These are phyloP conservation scores for Aphis gossypii DNA, from an alignment of 1,140 invertebrate species.

Conservation along the genomic window DNA sequence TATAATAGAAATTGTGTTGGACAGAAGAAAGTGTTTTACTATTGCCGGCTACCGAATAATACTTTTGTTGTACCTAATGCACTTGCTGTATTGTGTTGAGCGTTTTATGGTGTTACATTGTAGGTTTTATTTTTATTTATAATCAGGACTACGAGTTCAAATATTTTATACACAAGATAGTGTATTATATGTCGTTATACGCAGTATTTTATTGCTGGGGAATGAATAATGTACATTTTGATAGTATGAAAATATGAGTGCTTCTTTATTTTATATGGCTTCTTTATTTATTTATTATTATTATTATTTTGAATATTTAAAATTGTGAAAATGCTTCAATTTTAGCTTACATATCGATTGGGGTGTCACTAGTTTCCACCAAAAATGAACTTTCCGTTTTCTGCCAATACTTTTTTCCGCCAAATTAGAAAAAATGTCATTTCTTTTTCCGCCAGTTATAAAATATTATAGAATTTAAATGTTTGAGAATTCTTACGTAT, in stretches of 20 bases:
- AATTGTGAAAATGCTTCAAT: neutral
- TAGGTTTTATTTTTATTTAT: constrained; percentile 5
- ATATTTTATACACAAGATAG: neutral
- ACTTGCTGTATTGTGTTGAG: constrained; percentile 6
- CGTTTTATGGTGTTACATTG: neutral
- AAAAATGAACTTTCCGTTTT: too few relatives aligned
- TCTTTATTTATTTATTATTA: neutral
- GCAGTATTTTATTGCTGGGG: neutral
- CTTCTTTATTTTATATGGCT: neutral
- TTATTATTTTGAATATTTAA: neutral
- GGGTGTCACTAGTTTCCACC: too few relatives aligned
- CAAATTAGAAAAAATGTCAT: too few relatives aligned
- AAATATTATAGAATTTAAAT: too few relatives aligned
- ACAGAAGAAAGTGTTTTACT: neutral
- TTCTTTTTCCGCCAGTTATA: too few relatives aligned
- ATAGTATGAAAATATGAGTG: neutral
- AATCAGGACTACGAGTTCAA: neutral
- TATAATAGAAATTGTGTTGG: neutral
- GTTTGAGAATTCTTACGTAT: too few relatives aligned
- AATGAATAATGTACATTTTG: neutral
- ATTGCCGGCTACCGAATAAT: neutral
- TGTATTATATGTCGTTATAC: neutral
- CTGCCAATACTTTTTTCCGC: too few relatives aligned
- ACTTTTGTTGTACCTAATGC: neutral
- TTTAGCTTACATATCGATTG: neutral